Base-by-base conservation (phyloP, 2,888 invertebrate species). In the Zeuzera pyrina region DNA sequence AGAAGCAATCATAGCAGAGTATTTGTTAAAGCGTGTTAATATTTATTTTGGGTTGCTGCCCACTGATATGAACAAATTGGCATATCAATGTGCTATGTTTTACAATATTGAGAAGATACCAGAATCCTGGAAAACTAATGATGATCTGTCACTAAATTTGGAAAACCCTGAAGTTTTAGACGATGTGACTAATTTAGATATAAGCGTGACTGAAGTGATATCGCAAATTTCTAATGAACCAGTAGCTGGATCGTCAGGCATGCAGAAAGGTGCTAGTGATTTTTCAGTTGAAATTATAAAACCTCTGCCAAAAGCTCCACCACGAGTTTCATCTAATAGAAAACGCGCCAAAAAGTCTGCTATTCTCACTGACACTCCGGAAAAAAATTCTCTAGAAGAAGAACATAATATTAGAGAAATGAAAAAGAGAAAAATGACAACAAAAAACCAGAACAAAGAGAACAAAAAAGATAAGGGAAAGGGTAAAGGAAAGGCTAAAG, bases 341-440 rank as follows among this genome's bases (percentile, higher is more conserved):
- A 29, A 29, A 12, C 21, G 29, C 29, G n/a, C 19, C 12, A 29
- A 16, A 29, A 23, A 30, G 7, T 30, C 23, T 30, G 30, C 30
- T 15, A 30, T 30, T 22, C 30, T 30, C 23, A 30, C 23, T 15
- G 30, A 30, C 15, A 30, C 30, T 22, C 30, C 23, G 22, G 30
- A 30, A 22, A 30, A 30, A 14, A 21, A 30, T 22, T n/a, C 30
- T 22, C 22, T 30, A 30, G 24, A 30, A 23, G 23, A 23, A 23
- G 23, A 23, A 23, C 23, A 23, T 23, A 4, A 23, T 23, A 23
- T 2, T 4, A 23, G 23, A 23, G 23, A 23, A 23, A 4, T 23
- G 23, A 23, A 23, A 23, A 23, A 23, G 23, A 23, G 23, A n/a
- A 23, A 23, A 23, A 23, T n/a, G 23, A 23, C 2, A 23, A n/a